phyloP scores from a whole-genome alignment of 2,113 vertebrate genomes.

The Montifringilla adamsi region DNA sequence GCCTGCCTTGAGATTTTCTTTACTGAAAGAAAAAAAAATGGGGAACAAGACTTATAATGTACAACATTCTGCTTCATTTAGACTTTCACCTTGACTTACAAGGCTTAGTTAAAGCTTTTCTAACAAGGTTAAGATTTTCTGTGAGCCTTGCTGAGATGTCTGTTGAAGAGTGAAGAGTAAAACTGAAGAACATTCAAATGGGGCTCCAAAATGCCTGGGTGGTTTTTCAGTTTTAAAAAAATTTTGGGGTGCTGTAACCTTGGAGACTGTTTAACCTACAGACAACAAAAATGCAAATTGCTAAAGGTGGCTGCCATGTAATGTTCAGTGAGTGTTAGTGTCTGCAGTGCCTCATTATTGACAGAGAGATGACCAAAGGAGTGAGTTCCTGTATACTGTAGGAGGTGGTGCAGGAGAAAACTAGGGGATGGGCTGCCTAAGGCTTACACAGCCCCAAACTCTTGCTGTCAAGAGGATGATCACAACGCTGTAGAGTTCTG shows the following conservation, averaged over 20 bases:
- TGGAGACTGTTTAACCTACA: background rate
- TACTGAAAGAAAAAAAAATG: background rate
- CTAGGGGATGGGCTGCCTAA: background rate
- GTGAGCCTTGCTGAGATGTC: background rate
- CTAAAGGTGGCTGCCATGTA: background rate
- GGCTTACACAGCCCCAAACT: background rate
- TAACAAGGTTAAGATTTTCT: background rate
- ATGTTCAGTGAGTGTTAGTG: background rate
- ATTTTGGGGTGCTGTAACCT: background rate
- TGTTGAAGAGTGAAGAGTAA: background rate
- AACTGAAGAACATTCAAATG: background rate
- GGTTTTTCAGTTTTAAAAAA: background rate
- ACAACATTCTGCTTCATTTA: background rate
- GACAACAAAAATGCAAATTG: background rate
- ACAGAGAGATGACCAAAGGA: background rate
- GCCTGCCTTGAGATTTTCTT: background rate
- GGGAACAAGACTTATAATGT: background rate
- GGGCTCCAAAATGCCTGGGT: background rate
- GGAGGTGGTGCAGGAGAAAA: background rate
- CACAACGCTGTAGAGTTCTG: background rate
- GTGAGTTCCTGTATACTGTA: background rate
- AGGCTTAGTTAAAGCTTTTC: background rate
- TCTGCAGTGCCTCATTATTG: background rate
- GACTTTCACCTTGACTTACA: background rate
- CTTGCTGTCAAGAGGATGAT: background rate